Conservation (phyloP, 2,797 vertebrate genomes). For the Scolopax rusticola region DNA sequence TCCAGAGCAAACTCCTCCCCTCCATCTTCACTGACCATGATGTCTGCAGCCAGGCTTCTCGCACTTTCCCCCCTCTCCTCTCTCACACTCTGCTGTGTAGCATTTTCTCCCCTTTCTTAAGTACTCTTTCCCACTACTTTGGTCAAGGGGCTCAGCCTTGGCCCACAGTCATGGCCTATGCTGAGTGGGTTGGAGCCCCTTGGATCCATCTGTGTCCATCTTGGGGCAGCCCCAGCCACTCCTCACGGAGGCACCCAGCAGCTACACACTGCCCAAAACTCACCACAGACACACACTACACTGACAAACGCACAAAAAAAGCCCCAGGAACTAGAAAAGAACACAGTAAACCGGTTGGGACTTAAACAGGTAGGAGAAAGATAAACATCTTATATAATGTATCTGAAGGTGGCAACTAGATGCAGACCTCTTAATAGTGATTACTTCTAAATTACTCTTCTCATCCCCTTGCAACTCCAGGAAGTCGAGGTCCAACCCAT, state of each 20-base stretch:
- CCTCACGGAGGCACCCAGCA: neutral
- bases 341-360: neutral
- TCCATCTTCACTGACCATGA: neutral
- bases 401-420: neutral
- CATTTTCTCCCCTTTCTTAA: neutral
- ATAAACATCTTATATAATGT: neutral
- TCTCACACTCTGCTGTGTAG: neutral
- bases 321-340: neutral
- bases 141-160: rapidly evolving
- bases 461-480: neutral
- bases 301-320: neutral
- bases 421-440: neutral
- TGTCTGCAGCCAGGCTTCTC: neutral
- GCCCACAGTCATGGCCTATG: rapidly evolving
- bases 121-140: rapidly evolving
- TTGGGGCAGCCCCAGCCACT: rapidly evolving
- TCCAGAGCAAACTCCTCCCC: neutral
- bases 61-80: neutral
- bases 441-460: neutral
- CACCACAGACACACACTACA: neutral
- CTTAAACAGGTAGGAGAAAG: neutral
- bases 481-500: neutral
- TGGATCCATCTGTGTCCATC: rapidly evolving
- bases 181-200: rapidly evolving
- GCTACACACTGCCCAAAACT: neutral